A percentile compares a stretch with the other conserved stretches of the same genome.
phyloP scores from a whole-genome alignment of 2,113 vertebrate species.

The Pica pica region DNA sequence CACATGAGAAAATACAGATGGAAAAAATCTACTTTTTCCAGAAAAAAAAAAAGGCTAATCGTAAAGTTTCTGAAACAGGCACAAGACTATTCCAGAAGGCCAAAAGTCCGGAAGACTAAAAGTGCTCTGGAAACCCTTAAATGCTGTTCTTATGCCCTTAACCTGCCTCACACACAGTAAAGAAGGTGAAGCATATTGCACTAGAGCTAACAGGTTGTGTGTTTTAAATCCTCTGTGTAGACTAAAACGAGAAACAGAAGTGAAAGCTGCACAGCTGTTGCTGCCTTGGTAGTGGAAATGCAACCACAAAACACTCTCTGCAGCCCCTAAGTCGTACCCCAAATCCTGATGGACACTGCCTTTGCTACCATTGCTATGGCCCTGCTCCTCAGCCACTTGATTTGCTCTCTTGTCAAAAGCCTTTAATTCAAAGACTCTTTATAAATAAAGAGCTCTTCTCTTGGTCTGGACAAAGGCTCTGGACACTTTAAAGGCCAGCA shows the following conservation, averaged over 20 bases:
- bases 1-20: background rate
- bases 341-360: fast-evolving
- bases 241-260: background rate
- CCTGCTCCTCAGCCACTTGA: background rate
- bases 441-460: background rate
- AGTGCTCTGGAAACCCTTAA: background rate
- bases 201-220: background rate
- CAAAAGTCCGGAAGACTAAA: background rate
- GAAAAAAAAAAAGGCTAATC: background rate
- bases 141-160: background rate
- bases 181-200: background rate
- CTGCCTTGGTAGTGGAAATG: background rate
- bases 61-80: background rate
- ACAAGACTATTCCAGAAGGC: background rate
- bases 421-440: background rate
- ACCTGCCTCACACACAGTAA: background rate
- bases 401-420: background rate
- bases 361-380: background rate
- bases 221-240: background rate
- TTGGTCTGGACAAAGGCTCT: background rate
- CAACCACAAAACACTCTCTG: fast-evolving
- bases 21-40: background rate
- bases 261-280: background rate
- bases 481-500: background rate
- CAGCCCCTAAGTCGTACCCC: fast-evolving